These are phyloP conservation scores for Mythimna impura DNA, from an alignment of 2,888 invertebrate species.

Conservation along the genomic window DNA sequence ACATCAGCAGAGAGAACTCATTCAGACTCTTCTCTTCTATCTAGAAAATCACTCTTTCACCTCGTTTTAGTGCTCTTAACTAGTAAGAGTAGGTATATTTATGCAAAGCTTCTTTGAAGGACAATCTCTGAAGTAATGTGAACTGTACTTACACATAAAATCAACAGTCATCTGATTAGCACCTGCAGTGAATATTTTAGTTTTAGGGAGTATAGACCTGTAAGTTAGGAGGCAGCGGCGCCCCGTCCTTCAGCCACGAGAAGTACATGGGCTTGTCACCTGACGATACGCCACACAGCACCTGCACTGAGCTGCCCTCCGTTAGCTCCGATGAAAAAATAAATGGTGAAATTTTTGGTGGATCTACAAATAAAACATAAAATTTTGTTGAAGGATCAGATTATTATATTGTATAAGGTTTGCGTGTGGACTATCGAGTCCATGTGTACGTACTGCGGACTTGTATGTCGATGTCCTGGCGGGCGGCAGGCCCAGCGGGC, in stretches of 20 bases:
- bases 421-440: no score
- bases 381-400: not conserved
- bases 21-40: slow-evolving; percentile 92
- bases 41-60: slow-evolving; percentile 72
- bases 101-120: not conserved
- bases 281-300: slow-evolving; percentile 94
- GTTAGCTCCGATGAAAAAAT: slow-evolving; percentile 95
- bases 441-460: slow-evolving; percentile 90
- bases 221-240: slow-evolving; percentile 90
- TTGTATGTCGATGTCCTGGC: slow-evolving; percentile 92
- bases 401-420: not conserved
- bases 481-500: slow-evolving; percentile 92
- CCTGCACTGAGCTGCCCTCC: slow-evolving; percentile 95
- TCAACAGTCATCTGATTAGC: not conserved
- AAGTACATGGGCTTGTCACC: slow-evolving; percentile 93
- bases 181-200: no score
- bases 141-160: not conserved
- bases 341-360: slow-evolving; percentile 96
- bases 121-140: not conserved
- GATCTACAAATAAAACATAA: slow-evolving; percentile 85
- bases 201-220: slow-evolving; percentile 83
- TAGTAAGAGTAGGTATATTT: not conserved
- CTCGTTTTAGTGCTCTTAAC: not conserved
- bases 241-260: slow-evolving; percentile 92
- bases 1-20: slow-evolving; percentile 93